These are phyloP conservation scores for Fissipunctia ypsillon DNA, from an alignment of 2,888 invertebrate species.

Conservation along the genomic window DNA sequence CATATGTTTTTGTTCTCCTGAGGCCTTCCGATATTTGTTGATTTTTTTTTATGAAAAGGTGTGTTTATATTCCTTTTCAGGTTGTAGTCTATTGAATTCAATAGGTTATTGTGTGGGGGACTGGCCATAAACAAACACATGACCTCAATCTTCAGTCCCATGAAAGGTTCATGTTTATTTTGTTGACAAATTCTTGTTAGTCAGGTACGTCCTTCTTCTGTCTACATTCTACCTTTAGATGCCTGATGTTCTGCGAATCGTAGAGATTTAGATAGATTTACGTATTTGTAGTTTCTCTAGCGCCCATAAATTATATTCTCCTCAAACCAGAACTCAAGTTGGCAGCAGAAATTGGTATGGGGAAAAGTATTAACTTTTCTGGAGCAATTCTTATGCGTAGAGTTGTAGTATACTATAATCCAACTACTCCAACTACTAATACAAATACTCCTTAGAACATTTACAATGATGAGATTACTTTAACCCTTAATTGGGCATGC, in stretches of 20 bases:
- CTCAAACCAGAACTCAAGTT: background rate
- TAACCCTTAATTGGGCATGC: no score
- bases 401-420: no score
- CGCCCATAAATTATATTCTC: background rate
- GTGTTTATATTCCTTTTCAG: constrained; percentile 41
- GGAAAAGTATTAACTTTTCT: no score
- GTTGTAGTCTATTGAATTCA: constrained; percentile 32
- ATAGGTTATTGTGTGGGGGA: constrained; percentile 47
- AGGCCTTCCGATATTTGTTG: constrained; percentile 31
- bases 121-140: constrained; percentile 43
- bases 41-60: constrained; percentile 22
- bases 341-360: background rate
- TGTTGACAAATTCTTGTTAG: constrained; percentile 20
- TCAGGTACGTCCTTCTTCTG: background rate
- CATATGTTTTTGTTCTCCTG: constrained; percentile 19
- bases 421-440: no score
- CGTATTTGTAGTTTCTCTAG: background rate
- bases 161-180: constrained; percentile 18
- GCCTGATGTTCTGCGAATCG: background rate
- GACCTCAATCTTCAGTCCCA: constrained; percentile 49
- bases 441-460: no score
- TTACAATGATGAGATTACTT: no score
- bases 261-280: background rate
- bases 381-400: no score
- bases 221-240: background rate